Evolutionary conservation across 2,888 invertebrate species (phyloP), one percentile per base, ranked within the genome.

Genomic region (Congeria kusceri): DNA sequence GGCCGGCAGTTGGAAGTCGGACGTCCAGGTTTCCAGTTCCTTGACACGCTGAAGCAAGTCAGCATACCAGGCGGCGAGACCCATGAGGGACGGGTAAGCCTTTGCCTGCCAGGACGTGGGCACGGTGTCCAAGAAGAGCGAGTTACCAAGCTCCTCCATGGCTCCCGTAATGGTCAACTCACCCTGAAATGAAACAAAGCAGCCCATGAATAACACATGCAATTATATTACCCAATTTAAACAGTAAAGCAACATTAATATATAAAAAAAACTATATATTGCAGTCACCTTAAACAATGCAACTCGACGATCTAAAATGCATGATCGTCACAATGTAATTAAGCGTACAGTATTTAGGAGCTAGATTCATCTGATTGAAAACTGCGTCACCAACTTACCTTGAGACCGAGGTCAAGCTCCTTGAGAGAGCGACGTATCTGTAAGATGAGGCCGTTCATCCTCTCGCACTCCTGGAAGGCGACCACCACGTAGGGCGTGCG

Each of bases 401-500:
- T 98, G 9, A 99, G 94, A 0, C 99, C 99, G 58, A 98, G 95
- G 94, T 99, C 98, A 57, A 99, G 94, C 94, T 98, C 98, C 89
- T 96, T 96, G 2, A 99, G 94, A 0, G 98, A 97, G 62, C 98
- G 94, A 88, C 97, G 97, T 94, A 99, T 96, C 94, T 98, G 98
- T 1, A 96, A 96, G 0, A 97, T 98, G 46, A 99, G 94, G 87
- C 96, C 95, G 94, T 99, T 99, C 98, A 99, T 98, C 62, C 98
- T 95, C 93, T 99, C 98, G 91, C 98, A 98, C 94, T 99, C 98
- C 93, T 94, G 98, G 89, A 94, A 92, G 62, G 94, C 94, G 7
- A 99, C 98, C 71, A 98, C 98, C 0, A 98, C 98, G 91, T 98
- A 99, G 0, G 99, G 99, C 0, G 98, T 98, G 68, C 98, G 95